Conservation (phyloP, 1,140 invertebrate genomes). For the Octopus sinensis region DNA sequence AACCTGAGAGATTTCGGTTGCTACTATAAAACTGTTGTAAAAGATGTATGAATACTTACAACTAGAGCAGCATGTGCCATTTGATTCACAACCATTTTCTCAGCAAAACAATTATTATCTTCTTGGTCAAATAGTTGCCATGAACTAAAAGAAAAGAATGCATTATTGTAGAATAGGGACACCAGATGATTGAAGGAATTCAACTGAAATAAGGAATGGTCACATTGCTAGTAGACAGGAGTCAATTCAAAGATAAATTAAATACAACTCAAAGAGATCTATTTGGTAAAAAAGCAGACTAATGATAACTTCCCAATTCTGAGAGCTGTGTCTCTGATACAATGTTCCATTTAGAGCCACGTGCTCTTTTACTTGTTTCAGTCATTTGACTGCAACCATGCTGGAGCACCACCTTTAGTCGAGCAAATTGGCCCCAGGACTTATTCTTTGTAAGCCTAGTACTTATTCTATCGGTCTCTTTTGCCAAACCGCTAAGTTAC, state of each 20-base stretch:
- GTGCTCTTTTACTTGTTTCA: too few species aligned
- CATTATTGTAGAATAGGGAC: too few species aligned
- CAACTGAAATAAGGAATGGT: neutral
- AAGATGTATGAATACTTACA: conserved; percentile 7
- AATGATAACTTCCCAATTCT: too few species aligned
- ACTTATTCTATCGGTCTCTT: too few species aligned
- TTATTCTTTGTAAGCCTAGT: too few species aligned
- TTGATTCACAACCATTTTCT: conserved; percentile 20
- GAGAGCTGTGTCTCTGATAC: too few species aligned
- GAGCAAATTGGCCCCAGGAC: too few species aligned
- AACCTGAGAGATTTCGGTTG: neutral
- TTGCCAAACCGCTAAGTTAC: too few species aligned
- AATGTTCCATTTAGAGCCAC: too few species aligned
- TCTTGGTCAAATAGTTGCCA: conserved; percentile 33
- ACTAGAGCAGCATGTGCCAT: neutral
- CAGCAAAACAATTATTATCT: conserved; percentile 33
- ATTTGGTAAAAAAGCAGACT: too few species aligned
- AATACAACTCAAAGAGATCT: neutral
- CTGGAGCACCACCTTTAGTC: too few species aligned
- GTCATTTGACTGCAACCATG: too few species aligned
- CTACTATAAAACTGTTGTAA: neutral
- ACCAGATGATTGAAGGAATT: neutral
- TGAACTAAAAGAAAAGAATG: conserved; percentile 20
- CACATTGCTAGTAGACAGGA: conserved; percentile 10
- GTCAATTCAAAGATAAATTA: neutral